Percentiles rank a stretch among this genome's conserved stretches.
phyloP scores from a whole-genome alignment of 2,888 invertebrate species.

The Ischnus inquisitorius region DNA sequence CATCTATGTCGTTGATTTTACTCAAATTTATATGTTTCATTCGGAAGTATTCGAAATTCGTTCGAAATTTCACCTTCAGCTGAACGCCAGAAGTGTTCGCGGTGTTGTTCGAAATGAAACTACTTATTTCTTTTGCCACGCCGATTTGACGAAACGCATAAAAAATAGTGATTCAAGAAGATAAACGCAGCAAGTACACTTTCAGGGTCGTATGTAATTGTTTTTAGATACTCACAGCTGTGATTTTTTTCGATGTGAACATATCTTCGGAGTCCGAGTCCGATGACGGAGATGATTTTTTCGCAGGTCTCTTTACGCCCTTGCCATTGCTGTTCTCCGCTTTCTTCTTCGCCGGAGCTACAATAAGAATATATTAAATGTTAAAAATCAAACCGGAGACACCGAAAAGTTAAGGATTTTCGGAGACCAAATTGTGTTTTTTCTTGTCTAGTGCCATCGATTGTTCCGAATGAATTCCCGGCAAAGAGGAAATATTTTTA shows the following conservation, averaged over 20 bases:
- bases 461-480: not conserved
- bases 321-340: slow-evolving; percentile 78
- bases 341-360: slow-evolving; percentile 75
- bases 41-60: no score
- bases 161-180: no score
- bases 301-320: slow-evolving; percentile 75
- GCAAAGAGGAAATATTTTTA: not conserved
- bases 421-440: not conserved
- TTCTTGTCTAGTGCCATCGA: not conserved
- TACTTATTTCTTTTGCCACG: no score
- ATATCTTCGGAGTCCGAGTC: slow-evolving; percentile 81
- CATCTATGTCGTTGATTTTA: no score
- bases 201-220: not conserved
- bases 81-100: no score
- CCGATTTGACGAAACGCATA: no score
- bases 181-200: not conserved
- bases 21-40: no score
- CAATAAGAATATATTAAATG: slow-evolving; percentile 22
- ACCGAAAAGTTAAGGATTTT: not conserved
- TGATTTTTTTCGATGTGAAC: slow-evolving; percentile 67
- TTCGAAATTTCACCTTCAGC: no score
- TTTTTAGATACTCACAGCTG: slow-evolving; percentile 74
- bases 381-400: not conserved
- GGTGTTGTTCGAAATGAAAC: no score
- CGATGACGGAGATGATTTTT: slow-evolving; percentile 81